Evolutionary conservation across 2,888 invertebrate genomes (phyloP).

Genomic region (Mesorhabditis spiculigera): DNA sequence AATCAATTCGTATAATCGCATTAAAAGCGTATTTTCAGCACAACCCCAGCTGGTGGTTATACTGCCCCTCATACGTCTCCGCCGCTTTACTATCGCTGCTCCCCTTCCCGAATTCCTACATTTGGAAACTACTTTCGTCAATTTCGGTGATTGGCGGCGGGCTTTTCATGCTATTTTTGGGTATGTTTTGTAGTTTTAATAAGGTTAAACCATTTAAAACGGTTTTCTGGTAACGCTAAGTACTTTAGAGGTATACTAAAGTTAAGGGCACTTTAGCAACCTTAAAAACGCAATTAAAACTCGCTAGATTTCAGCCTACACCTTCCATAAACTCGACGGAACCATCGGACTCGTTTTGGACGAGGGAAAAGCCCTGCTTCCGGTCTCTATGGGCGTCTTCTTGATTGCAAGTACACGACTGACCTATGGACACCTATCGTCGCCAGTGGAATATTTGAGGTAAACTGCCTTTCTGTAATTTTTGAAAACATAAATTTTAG

Average conservation of each 20-base stretch:
- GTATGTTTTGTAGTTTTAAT: not conserved
- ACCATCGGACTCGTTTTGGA: not conserved
- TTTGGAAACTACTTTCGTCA: constrained; percentile 17
- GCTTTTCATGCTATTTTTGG: constrained; percentile 14
- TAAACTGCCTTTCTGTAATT: not conserved
- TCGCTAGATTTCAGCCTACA: not conserved
- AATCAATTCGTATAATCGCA: no score
- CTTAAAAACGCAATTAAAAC: no score
- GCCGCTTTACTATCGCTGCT: constrained; percentile 14
- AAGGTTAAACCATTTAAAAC: not conserved
- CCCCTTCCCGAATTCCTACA: constrained; percentile 10
- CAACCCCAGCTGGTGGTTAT: constrained; percentile 17
- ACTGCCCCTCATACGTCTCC: constrained; percentile 12
- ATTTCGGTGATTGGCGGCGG: constrained; percentile 14
- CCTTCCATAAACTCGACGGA: constrained; percentile 5
- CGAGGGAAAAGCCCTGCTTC: not conserved
- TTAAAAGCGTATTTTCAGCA: not conserved
- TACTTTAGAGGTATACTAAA: no score
- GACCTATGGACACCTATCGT: not conserved
- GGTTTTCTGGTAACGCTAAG: no score
- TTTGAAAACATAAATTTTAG: not conserved
- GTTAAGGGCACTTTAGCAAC: no score
- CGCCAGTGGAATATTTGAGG: not conserved
- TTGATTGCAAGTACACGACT: not conserved
- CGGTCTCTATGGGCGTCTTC: not conserved